Percentiles rank a stretch among this genome's conserved stretches.
Conservation (phyloP, 2,113 vertebrate genomes). For the Rhineura floridana region DNA sequence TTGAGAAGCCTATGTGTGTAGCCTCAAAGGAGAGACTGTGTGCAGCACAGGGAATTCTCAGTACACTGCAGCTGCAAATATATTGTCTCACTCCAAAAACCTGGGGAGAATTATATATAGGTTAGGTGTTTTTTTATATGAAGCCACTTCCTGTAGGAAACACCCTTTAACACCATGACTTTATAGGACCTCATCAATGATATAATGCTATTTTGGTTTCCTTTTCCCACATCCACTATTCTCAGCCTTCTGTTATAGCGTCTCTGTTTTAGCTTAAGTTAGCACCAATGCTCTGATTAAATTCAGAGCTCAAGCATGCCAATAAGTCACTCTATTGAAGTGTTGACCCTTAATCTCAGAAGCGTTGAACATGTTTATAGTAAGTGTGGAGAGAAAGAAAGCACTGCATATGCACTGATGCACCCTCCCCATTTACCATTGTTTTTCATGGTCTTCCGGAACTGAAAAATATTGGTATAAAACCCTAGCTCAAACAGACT, state of each 20-base stretch:
- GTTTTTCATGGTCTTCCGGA: background rate
- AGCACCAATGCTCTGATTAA: background rate
- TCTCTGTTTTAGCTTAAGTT: background rate
- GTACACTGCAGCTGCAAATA: slow-evolving; percentile 50
- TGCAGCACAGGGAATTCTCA: slow-evolving; percentile 53
- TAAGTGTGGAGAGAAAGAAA: background rate
- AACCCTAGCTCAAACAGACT: background rate
- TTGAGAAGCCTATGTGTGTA: slow-evolving; percentile 22
- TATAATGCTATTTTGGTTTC: slow-evolving; percentile 21
- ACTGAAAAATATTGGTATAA: background rate
- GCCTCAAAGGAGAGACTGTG: slow-evolving; percentile 48
- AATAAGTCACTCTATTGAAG: background rate
- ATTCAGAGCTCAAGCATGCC: background rate
- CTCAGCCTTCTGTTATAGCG: background rate
- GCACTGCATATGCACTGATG: background rate
- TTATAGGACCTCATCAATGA: slow-evolving; percentile 7
- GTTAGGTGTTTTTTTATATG: slow-evolving; percentile 41
- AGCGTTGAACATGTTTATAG: background rate
- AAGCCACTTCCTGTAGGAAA: slow-evolving; percentile 65
- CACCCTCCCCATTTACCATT: background rate
- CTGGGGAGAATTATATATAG: slow-evolving; percentile 29
- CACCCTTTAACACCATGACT: background rate
- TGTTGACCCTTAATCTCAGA: background rate
- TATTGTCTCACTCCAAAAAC: slow-evolving; percentile 59
- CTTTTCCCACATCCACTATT: background rate